Evolutionary conservation across 1,140 invertebrate species (phyloP), one percentile per base, ranked within the genome.

Genomic region (Aphelinus atriplicis): DNA sequence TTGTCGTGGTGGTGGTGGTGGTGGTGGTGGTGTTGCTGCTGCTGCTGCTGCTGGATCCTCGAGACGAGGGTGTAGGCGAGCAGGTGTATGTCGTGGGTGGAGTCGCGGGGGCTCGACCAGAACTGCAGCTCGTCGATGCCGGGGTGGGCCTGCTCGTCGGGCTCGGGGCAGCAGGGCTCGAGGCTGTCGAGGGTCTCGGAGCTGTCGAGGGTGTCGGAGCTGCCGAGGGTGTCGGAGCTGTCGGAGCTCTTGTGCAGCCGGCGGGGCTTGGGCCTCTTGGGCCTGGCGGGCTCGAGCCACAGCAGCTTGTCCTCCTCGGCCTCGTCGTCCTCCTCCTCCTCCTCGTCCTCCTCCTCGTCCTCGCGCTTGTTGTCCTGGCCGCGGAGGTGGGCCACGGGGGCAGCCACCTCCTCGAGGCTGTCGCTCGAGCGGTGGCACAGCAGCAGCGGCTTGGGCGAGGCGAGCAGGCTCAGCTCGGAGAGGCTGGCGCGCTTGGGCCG

Each of bases 121-220:
- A 61, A 42, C 61, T 63, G 3, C 4, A 46, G 42, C 43, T 63
- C 61, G 4, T 46, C 53, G 1, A 45, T 10, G 4, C 58, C 10
- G n/a, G 3, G 4, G 4, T 6, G 51, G 4, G 51, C 51, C 4
- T 9, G 9, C 51, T 53, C 51, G 7, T 64, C 69, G 47, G 42
- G 48, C 7, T 60, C 63, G 6, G 71, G 47, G 5, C 51, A n/a
- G 3, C 5, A 10, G 3, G 43, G 71, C 53, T 88, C 87, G 1
- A 88, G 78, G 73, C 87, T 88, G 57, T 88, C 87, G 51, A 88
- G 73, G 3, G 86, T 88, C 65, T 88, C 87, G 1, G 84, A 86
- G 61, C 86, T 88, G 61, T 87, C 84, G 1, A 88, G 66, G 2
- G 87, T 88, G 43, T 88, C 86, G 2, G 85, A 88, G 51, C 86